Evolutionary conservation across 1,140 invertebrate genomes (phyloP).

Genomic region (Pogonomyrmex californicus): DNA sequence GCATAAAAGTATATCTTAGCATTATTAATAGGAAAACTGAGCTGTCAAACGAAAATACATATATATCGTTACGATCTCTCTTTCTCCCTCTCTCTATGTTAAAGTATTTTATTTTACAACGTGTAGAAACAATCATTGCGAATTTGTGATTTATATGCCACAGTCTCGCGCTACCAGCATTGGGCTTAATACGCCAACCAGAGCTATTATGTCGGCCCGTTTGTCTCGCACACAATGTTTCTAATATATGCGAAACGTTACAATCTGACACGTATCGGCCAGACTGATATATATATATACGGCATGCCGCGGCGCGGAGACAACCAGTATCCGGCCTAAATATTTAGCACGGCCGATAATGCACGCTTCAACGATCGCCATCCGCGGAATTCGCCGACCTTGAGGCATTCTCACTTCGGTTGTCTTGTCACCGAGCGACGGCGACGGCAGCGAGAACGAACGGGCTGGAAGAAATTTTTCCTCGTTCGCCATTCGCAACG

Average conservation of each 20-base stretch:
- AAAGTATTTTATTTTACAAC: neutral
- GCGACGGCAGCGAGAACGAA: neutral
- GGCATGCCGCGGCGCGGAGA: slow-evolving; percentile 66
- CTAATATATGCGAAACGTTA: slow-evolving; percentile 12
- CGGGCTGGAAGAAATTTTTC: slow-evolving; percentile 38
- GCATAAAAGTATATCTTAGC: neutral
- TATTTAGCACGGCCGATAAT: slow-evolving; percentile 69
- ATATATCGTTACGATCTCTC: neutral
- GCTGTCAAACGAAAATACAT: neutral
- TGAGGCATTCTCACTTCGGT: slow-evolving; percentile 46
- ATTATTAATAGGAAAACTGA: neutral
- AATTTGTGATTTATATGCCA: neutral
- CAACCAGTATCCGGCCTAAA: slow-evolving; percentile 67
- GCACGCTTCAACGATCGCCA: slow-evolving; percentile 57
- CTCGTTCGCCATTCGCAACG: slow-evolving; percentile 49
- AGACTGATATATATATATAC: slow-evolving; percentile 57
- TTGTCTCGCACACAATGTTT: slow-evolving; percentile 39
- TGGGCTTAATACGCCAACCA: neutral
- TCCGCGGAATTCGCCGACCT: slow-evolving; percentile 63
- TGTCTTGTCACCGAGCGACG: slow-evolving; percentile 37
- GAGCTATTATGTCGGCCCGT: slow-evolving; percentile 14
- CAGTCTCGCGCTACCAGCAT: neutral
- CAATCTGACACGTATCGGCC: slow-evolving; percentile 57
- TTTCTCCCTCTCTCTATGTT: neutral
- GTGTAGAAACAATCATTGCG: neutral